These are phyloP conservation scores for Pseudochirops cupreus DNA, from an alignment of 2,797 vertebrate species.

Conservation along the genomic window DNA sequence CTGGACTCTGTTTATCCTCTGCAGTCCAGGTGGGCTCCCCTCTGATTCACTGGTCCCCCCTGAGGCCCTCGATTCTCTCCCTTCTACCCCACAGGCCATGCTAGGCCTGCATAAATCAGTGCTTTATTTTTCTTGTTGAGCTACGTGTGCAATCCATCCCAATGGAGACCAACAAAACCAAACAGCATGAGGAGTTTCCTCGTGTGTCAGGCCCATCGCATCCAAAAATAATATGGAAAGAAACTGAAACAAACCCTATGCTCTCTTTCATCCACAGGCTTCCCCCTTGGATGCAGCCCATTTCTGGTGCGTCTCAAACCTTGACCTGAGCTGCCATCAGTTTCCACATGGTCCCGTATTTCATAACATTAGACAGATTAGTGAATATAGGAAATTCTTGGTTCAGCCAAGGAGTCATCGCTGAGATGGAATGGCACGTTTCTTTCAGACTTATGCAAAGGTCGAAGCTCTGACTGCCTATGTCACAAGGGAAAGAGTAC, in stretches of 20 bases:
- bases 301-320: neutral
- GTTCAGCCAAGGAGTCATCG: neutral
- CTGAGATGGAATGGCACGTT: neutral
- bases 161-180: slow-evolving; percentile 50
- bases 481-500: neutral
- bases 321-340: neutral
- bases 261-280: slow-evolving; percentile 15
- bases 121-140: slow-evolving; percentile 45
- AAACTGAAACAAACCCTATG: slow-evolving; percentile 8
- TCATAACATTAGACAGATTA: neutral
- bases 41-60: neutral
- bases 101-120: slow-evolving; percentile 54
- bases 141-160: slow-evolving; percentile 3
- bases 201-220: slow-evolving; percentile 24
- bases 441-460: neutral
- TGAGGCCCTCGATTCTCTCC: neutral
- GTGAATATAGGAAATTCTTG: slow-evolving; percentile 25
- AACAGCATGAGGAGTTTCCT: slow-evolving; percentile 59
- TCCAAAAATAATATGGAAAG: slow-evolving; percentile 72
- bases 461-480: neutral
- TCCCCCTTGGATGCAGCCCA: slow-evolving; percentile 31
- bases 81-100: slow-evolving; percentile 11
- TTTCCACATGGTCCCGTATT: slow-evolving; percentile 22
- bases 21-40: neutral
- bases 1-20: neutral